Percentiles rank a stretch among this genome's conserved stretches.
Evolutionary conservation across 1,140 invertebrate species (phyloP).

Genomic region (Drosophila kepulauana): DNA sequence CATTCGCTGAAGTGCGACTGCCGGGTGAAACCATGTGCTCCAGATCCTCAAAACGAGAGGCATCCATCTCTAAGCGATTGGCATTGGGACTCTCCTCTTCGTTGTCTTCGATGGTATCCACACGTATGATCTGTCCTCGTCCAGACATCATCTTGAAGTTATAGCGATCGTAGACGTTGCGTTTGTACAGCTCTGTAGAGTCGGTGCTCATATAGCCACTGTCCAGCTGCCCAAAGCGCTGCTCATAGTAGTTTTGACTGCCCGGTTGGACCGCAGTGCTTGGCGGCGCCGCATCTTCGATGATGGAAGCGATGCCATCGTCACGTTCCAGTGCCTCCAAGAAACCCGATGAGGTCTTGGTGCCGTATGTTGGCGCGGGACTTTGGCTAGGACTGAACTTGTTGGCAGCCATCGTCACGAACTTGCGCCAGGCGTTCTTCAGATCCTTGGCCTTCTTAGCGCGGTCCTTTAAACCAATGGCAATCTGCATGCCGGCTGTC

Average conservation of each 20-base stretch:
- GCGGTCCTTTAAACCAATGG: slow-evolving; percentile 80
- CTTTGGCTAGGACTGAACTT: slow-evolving; percentile 83
- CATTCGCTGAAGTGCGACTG: slow-evolving; percentile 28
- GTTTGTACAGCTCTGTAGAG: slow-evolving; percentile 86
- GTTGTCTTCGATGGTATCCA: slow-evolving; percentile 83
- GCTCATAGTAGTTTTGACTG: slow-evolving; percentile 78
- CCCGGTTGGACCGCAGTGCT: slow-evolving; percentile 45
- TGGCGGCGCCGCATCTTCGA: slow-evolving; percentile 62
- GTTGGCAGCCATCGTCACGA: slow-evolving; percentile 83
- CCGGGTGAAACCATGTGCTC: slow-evolving; percentile 76
- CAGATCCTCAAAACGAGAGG: slow-evolving; percentile 74
- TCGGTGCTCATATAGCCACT: slow-evolving; percentile 92
- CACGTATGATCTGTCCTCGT: slow-evolving; percentile 72
- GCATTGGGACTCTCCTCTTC: slow-evolving; percentile 70
- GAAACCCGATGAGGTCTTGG: slow-evolving; percentile 59
- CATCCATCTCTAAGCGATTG: slow-evolving; percentile 45
- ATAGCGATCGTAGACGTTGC: slow-evolving; percentile 82
- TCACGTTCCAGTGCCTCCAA: slow-evolving; percentile 70
- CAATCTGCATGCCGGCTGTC: slow-evolving; percentile 83
- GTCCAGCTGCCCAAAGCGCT: slow-evolving; percentile 85
- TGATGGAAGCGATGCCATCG: slow-evolving; percentile 82
- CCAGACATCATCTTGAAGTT: slow-evolving; percentile 78
- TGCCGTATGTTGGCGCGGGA: slow-evolving; percentile 74
- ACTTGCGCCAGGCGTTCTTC: slow-evolving; percentile 85
- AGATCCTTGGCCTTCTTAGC: slow-evolving; percentile 81